Percentiles rank a stretch among this genome's conserved stretches.
phyloP scores from a whole-genome alignment of 2,888 invertebrate species.

The Polydrusus cervinus region DNA sequence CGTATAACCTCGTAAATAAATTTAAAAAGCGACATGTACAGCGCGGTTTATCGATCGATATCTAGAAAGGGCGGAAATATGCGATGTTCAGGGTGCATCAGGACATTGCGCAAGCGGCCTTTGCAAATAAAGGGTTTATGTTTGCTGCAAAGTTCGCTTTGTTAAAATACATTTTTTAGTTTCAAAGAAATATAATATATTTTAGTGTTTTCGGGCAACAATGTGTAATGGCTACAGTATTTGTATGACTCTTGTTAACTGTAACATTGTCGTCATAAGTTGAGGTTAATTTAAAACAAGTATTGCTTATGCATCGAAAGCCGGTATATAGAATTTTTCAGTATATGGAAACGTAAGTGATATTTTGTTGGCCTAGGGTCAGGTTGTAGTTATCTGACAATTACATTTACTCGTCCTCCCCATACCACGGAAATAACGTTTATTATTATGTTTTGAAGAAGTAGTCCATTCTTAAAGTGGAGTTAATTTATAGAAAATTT shows the following conservation, averaged over 20 bases:
- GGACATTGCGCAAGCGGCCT: conserved; percentile 5
- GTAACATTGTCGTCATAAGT: conserved; percentile 64
- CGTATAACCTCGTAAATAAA: too few species aligned
- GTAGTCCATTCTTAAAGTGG: too few species aligned
- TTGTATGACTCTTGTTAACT: neutral
- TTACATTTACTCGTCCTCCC: too few species aligned
- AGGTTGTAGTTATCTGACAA: too few species aligned
- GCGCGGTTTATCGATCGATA: conserved; percentile 1
- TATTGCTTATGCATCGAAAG: conserved; percentile 85
- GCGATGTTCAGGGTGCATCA: conserved; percentile 6
- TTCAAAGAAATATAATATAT: conserved; percentile 9
- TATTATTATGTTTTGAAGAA: too few species aligned
- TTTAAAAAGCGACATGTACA: neutral
- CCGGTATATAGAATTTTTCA: conserved; percentile 88
- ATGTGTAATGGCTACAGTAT: neutral
- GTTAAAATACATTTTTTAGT: neutral
- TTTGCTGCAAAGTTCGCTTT: conserved; percentile 10
- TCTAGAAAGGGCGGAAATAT: conserved; percentile 24
- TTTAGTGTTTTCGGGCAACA: neutral
- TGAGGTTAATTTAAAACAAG: conserved; percentile 74
- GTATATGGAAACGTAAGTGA: conserved; percentile 87
- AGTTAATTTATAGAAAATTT: too few species aligned
- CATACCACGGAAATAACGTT: too few species aligned
- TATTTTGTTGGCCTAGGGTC: neutral
- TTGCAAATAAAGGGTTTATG: neutral